These are phyloP conservation scores for Catharus fuscescens DNA, from an alignment of 2,113 vertebrate species.

Conservation along the genomic window DNA sequence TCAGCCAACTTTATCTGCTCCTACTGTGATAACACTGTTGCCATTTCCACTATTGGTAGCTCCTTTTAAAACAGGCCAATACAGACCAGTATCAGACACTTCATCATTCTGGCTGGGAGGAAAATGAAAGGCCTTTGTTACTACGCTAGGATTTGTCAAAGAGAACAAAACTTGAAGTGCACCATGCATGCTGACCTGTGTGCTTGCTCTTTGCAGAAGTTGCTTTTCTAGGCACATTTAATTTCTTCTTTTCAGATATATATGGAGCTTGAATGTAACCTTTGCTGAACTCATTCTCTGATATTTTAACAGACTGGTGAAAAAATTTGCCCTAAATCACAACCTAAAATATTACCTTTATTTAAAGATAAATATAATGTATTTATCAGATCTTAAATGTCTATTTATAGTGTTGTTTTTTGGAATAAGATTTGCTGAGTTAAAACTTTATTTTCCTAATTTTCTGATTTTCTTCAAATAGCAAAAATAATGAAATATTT, in stretches of 20 bases:
- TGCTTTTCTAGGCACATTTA: not conserved
- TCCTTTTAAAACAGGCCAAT: not conserved
- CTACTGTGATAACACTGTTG: conserved; percentile 24
- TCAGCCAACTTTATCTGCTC: not conserved
- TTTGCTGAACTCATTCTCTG: not conserved
- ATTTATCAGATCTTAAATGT: not conserved
- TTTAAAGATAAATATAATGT: not conserved
- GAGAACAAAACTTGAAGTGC: not conserved
- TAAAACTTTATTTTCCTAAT: not conserved
- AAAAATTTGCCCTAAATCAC: not conserved
- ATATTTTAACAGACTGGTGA: not conserved
- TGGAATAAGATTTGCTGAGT: not conserved
- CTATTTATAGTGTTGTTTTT: not conserved
- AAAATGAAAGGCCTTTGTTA: conserved; percentile 23
- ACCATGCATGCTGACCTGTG: not conserved
- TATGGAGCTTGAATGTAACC: not conserved
- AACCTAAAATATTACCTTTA: not conserved
- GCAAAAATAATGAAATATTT: not conserved
- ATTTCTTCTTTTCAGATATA: not conserved
- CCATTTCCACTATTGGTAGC: conserved; percentile 14
- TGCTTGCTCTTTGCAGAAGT: not conserved
- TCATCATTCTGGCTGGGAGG: not conserved
- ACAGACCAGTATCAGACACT: not conserved
- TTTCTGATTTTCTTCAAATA: not conserved
- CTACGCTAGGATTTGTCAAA: not conserved